Conservation (phyloP, 2,113 vertebrate species). For the Paradoxurus hermaphroditus region DNA sequence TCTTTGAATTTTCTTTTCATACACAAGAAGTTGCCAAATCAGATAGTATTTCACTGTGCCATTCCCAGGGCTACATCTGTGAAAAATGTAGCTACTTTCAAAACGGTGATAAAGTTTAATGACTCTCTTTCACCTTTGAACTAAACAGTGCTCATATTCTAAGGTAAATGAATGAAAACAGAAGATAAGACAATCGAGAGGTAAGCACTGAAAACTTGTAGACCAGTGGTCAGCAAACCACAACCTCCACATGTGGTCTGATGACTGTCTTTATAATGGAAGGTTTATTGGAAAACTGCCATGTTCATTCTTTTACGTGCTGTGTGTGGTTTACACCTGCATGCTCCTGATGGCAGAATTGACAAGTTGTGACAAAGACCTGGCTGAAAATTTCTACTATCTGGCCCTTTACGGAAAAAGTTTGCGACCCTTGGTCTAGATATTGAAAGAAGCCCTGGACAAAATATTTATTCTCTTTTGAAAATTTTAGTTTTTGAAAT, state of each 20-base stretch:
- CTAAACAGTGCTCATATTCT: neutral
- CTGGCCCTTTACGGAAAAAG: neutral
- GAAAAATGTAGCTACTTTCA: neutral
- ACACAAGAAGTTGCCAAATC: neutral
- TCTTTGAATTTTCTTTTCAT: conserved; percentile 31
- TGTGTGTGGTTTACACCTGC: neutral
- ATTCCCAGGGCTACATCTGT: neutral
- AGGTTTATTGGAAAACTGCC: neutral
- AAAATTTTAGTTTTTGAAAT: conserved; percentile 39
- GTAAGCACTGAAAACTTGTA: neutral
- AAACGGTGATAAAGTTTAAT: neutral
- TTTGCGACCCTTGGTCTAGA: neutral
- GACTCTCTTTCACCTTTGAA: conserved; percentile 6
- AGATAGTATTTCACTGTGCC: neutral
- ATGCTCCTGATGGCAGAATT: neutral
- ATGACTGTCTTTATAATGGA: neutral
- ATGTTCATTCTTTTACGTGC: neutral
- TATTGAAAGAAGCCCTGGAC: neutral
- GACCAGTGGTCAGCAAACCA: neutral
- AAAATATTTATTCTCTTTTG: neutral
- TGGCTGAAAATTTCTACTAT: neutral
- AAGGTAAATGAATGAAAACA: neutral
- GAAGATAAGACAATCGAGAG: neutral
- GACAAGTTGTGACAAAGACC: neutral
- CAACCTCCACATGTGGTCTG: neutral